These are phyloP conservation scores for Drosophila rubida DNA, from an alignment of 2,888 invertebrate genomes.

Conservation along the genomic window DNA sequence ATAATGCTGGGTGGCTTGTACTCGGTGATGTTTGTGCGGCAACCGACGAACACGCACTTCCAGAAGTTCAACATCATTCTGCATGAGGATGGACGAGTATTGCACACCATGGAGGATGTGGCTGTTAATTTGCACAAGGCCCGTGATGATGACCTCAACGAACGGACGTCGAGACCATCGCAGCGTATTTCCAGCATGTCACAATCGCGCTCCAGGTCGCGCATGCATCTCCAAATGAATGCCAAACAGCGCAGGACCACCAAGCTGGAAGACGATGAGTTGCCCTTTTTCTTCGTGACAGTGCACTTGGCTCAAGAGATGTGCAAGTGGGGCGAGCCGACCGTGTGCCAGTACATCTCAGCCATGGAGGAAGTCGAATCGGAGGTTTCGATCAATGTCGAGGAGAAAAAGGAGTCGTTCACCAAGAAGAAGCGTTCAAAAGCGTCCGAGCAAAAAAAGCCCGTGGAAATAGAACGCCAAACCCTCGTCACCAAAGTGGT, in stretches of 20 bases:
- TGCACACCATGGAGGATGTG: slow-evolving; percentile 51
- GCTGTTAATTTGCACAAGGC: slow-evolving; percentile 14
- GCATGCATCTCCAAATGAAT: slow-evolving; percentile 20
- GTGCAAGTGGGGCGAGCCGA: slow-evolving; percentile 78
- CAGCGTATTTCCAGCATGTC: background rate
- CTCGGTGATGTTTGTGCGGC: slow-evolving; percentile 72
- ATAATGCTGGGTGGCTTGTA: slow-evolving; percentile 82
- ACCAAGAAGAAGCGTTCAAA: slow-evolving; percentile 11
- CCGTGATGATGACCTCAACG: background rate
- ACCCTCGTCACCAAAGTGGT: background rate
- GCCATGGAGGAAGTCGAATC: slow-evolving; percentile 26
- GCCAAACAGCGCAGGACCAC: background rate
- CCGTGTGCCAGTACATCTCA: slow-evolving; percentile 73
- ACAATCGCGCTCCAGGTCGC: background rate
- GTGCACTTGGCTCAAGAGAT: slow-evolving; percentile 69
- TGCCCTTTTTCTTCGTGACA: slow-evolving; percentile 72
- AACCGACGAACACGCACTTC: slow-evolving; percentile 65
- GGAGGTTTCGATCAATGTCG: background rate
- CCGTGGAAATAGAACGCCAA: background rate
- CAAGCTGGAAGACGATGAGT: slow-evolving; percentile 32
- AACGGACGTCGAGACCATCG: background rate
- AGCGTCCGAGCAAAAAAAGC: background rate
- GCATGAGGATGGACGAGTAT: slow-evolving; percentile 61
- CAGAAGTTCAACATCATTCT: slow-evolving; percentile 74
- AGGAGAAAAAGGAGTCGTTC: background rate